Evolutionary conservation across 2,888 invertebrate species (phyloP).

Genomic region (Drosophila pseudotakahashii): DNA sequence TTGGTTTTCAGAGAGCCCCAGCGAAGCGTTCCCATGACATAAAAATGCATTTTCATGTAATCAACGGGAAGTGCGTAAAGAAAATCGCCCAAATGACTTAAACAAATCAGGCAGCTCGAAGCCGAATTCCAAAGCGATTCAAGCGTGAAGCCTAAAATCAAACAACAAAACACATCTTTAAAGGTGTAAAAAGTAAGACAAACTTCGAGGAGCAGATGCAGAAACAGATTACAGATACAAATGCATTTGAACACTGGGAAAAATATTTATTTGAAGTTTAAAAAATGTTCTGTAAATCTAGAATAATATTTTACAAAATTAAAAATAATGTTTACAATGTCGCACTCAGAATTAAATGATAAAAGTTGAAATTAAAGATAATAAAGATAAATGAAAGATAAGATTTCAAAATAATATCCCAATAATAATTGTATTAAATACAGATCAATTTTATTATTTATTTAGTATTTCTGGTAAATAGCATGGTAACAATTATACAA

Average conservation of each 20-base stretch:
- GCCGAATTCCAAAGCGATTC: conserved; percentile 37
- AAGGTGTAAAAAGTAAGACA: conserved; percentile 81
- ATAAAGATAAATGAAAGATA: no score
- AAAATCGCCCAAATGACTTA: conserved; percentile 63
- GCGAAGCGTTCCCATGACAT: conserved; percentile 65
- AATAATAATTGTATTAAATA: no score
- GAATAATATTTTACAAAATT: no score
- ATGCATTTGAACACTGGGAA: conserved; percentile 10
- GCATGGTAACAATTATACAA: no score
- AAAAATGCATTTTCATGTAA: conserved; percentile 74
- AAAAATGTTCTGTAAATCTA: neutral
- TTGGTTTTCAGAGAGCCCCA: conserved; percentile 34
- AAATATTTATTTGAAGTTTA: neutral
- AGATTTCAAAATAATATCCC: no score
- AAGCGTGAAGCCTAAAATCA: conserved; percentile 59
- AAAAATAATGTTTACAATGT: no score
- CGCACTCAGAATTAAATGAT: no score
- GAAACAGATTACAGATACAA: conserved; percentile 16
- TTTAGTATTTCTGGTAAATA: no score
- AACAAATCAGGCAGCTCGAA: conserved; percentile 54
- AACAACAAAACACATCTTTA: conserved; percentile 56
- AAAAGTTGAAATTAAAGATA: no score
- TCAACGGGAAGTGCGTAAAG: conserved; percentile 59
- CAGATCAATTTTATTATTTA: no score
- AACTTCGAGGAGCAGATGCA: conserved; percentile 55